Evolutionary conservation across 2,888 invertebrate genomes (phyloP).

Genomic region (Deladenus siricidicola): DNA sequence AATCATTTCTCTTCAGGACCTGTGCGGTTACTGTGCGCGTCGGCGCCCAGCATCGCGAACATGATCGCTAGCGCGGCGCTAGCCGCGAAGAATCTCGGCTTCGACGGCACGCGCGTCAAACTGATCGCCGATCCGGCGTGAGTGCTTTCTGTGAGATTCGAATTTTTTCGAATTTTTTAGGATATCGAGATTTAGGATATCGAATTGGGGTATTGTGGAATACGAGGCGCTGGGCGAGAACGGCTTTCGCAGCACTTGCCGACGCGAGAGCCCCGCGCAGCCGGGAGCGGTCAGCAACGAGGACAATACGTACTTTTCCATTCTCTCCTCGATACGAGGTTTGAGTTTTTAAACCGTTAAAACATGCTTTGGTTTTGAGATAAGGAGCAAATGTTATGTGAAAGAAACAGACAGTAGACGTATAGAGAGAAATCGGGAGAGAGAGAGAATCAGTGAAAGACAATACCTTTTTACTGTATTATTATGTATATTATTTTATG

Average conservation of each 20-base stretch:
- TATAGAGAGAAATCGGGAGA: too few species aligned
- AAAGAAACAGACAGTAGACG: too few species aligned
- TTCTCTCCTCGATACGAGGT: conserved; percentile 56
- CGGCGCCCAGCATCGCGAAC: conserved; percentile 62
- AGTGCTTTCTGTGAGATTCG: conserved; percentile 9
- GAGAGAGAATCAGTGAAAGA: too few species aligned
- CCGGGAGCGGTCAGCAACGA: conserved; percentile 55
- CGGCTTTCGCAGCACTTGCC: conserved; percentile 37
- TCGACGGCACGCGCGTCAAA: conserved; percentile 57
- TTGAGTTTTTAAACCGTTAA: neutral
- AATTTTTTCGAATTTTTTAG: conserved; percentile 5
- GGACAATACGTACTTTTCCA: conserved; percentile 55
- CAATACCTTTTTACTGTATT: too few species aligned
- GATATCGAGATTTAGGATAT: conserved; percentile 50
- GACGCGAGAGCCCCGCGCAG: conserved; percentile 58
- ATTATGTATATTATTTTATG: too few species aligned
- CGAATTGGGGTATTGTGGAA: conserved; percentile 59
- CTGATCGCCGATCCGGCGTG: conserved; percentile 59
- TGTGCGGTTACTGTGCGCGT: conserved; percentile 58
- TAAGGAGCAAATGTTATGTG: neutral
- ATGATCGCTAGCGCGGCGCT: conserved; percentile 61
- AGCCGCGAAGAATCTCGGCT: conserved; percentile 59
- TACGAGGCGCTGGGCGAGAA: conserved; percentile 56
- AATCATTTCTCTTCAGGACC: conserved; percentile 53
- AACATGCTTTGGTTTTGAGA: too few species aligned